These are phyloP conservation scores for Campylomormyrus numenius DNA, from an alignment of 2,113 vertebrate genomes.

Conservation along the genomic window DNA sequence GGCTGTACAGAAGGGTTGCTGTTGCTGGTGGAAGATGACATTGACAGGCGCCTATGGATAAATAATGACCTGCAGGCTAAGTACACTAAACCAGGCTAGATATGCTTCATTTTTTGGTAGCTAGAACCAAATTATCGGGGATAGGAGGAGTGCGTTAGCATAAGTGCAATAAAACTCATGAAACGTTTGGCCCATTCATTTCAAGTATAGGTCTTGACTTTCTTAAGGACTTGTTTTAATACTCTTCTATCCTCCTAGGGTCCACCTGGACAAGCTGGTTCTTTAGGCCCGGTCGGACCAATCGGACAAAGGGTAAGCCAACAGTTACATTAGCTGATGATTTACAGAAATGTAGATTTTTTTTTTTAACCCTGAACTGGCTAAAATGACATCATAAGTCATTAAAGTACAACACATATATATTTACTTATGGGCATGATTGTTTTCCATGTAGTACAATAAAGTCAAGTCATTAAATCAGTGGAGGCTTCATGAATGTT, in stretches of 20 bases:
- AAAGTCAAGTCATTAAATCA: not conserved
- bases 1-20: not conserved
- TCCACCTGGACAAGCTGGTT: conserved; percentile 73
- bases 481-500: conserved; percentile 3
- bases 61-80: not conserved
- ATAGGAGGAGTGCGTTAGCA: not conserved
- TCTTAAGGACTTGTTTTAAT: not conserved
- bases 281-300: conserved; percentile 78
- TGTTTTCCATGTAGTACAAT: not conserved
- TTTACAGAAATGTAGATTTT: not conserved
- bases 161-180: not conserved
- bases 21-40: not conserved
- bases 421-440: not conserved
- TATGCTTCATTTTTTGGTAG: not conserved
- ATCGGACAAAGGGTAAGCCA: conserved; percentile 79
- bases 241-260: conserved; percentile 64
- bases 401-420: not conserved
- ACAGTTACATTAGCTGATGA: not conserved
- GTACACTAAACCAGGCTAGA: not conserved
- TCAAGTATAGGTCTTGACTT: not conserved
- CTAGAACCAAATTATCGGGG: not conserved
- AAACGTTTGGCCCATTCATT: not conserved
- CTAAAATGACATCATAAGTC: not conserved
- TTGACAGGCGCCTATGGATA: not conserved
- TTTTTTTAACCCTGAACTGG: not conserved